Percentiles rank a stretch among this genome's conserved stretches.
These are phyloP conservation scores for Porites divaricata DNA, from an alignment of 92 coral and sea anemone species.

Conservation along the genomic window DNA sequence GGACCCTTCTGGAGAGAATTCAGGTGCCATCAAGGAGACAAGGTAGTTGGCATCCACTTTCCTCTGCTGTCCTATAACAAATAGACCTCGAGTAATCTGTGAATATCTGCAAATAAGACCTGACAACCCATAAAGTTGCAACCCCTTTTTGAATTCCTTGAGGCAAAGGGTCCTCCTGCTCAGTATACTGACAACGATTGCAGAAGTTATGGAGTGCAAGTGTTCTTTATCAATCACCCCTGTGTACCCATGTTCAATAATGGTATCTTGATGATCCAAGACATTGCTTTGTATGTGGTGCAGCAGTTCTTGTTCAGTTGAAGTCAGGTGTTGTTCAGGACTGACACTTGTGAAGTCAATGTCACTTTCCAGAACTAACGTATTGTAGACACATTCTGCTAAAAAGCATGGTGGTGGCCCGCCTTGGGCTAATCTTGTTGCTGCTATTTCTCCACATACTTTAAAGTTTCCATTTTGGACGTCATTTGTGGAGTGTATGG, in stretches of 20 bases:
- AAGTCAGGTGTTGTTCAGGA: constrained; percentile 71
- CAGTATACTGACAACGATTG: constrained; percentile 71
- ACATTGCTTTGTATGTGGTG: constrained; percentile 65
- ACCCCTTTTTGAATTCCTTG: constrained; percentile 67
- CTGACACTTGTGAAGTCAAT: constrained; percentile 54
- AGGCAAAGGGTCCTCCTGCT: constrained; percentile 63
- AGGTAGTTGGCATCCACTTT: constrained; percentile 82
- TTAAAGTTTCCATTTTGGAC: constrained; percentile 66
- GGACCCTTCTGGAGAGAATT: constrained; percentile 53
- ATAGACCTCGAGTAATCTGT: constrained; percentile 52
- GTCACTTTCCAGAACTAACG: constrained; percentile 52
- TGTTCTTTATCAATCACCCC: constrained; percentile 56
- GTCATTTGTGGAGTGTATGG: constrained; percentile 51
- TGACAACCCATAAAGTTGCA: constrained; percentile 59
- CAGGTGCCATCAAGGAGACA: constrained; percentile 62
- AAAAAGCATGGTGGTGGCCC: constrained; percentile 73
- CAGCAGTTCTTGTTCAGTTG: constrained; percentile 52
- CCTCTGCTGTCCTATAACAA: constrained; percentile 44
- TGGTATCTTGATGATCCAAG: constrained; percentile 51
- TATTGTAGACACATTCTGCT: constrained; percentile 60
- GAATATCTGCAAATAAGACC: constrained; percentile 54
- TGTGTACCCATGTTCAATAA: constrained; percentile 72
- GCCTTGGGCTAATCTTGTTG: constrained; percentile 70
- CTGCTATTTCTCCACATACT: constrained; percentile 77
- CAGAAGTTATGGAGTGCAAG: constrained; percentile 56